Evolutionary conservation across 2,113 vertebrate genomes (phyloP).

Genomic region (Calyptommatus sinebrachiatus): DNA sequence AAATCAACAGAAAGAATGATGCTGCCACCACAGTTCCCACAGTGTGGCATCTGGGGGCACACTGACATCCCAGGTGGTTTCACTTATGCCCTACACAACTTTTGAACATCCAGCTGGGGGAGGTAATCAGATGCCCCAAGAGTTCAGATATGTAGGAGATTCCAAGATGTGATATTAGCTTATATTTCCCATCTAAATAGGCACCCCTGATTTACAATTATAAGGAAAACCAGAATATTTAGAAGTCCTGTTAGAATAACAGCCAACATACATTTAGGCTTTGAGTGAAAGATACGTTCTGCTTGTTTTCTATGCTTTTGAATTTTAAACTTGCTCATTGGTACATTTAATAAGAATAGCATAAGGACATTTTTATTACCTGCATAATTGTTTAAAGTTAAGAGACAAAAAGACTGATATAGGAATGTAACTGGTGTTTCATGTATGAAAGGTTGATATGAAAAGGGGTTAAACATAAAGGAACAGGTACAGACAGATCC

Average conservation of each 20-base stretch:
- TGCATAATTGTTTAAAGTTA: slow-evolving; percentile 3
- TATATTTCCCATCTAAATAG: too few species aligned
- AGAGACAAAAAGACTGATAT: too few species aligned
- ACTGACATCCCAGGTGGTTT: too few species aligned
- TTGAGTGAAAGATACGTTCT: slow-evolving; percentile 32
- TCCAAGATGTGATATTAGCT: too few species aligned
- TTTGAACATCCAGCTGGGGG: too few species aligned
- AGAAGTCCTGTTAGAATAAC: neutral
- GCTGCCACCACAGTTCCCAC: neutral
- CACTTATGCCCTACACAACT: too few species aligned
- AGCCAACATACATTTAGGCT: neutral
- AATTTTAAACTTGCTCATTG: slow-evolving; percentile 24
- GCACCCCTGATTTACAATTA: too few species aligned
- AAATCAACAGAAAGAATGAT: neutral
- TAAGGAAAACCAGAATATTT: neutral
- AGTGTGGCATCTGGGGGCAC: too few species aligned
- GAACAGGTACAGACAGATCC: slow-evolving; percentile 73
- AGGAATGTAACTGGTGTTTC: slow-evolving; percentile 6
- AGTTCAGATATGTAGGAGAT: too few species aligned
- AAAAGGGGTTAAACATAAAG: slow-evolving; percentile 64
- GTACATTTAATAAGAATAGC: slow-evolving; percentile 7
- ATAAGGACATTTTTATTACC: accelerated
- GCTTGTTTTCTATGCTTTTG: neutral
- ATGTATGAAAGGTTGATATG: neutral
- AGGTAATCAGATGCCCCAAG: too few species aligned